phyloP scores from a whole-genome alignment of 1,140 invertebrate genomes.

The Bombus polaris region DNA sequence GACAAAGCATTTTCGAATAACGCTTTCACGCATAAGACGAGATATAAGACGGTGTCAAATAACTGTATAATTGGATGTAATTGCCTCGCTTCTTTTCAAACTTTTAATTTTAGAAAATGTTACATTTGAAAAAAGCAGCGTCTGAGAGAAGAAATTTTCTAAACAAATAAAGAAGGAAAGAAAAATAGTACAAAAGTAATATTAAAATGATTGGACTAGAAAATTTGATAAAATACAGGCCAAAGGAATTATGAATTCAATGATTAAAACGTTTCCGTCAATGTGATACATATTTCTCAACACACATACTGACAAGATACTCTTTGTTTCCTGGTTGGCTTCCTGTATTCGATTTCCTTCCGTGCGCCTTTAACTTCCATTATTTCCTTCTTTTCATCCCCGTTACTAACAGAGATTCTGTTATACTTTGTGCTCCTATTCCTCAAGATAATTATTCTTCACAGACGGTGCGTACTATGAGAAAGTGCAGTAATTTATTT shows the following conservation, averaged over 20 bases:
- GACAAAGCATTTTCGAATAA: neutral
- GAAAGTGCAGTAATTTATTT: slow-evolving; percentile 25
- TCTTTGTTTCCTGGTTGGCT: neutral
- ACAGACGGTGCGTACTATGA: neutral
- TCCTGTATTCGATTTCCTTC: slow-evolving; percentile 29
- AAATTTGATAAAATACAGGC: neutral
- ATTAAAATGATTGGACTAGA: too few relatives aligned
- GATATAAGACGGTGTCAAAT: neutral
- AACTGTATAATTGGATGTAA: neutral
- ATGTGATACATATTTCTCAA: neutral
- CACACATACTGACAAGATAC: neutral
- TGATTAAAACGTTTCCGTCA: neutral
- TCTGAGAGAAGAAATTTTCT: neutral
- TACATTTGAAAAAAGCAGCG: too few relatives aligned
- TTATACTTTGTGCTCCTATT: slow-evolving; percentile 13
- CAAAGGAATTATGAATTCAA: neutral
- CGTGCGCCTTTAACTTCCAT: slow-evolving; percentile 10
- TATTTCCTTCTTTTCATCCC: slow-evolving; percentile 43
- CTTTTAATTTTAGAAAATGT: too few relatives aligned
- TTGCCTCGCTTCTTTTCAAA: too few relatives aligned
- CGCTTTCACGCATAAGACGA: neutral
- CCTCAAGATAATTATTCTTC: slow-evolving; percentile 45
- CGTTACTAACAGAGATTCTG: slow-evolving; percentile 44
- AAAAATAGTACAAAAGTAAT: neutral
- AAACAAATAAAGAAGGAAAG: neutral